Percentiles rank a stretch among this genome's conserved stretches.
Conservation (phyloP, 1,140 invertebrate species). For the Eupristina koningsbergeri region DNA sequence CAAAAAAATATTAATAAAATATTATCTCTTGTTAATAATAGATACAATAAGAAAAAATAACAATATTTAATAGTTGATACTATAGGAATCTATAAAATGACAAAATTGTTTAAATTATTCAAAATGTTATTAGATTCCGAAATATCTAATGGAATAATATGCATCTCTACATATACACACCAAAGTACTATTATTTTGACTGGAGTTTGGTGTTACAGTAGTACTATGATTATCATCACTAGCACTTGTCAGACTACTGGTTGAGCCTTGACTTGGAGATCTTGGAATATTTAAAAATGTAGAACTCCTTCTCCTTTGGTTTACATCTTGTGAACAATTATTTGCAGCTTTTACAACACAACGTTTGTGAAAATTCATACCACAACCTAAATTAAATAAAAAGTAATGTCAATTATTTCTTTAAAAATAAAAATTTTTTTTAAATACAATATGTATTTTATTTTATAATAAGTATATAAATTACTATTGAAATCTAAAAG, state of each 20-base stretch:
- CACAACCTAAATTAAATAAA: constrained; percentile 86
- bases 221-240: constrained; percentile 71
- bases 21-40: not conserved
- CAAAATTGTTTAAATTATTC: not conserved
- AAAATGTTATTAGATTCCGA: constrained; percentile 31
- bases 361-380: constrained; percentile 97
- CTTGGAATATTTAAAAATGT: constrained; percentile 79
- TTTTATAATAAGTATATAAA: not conserved
- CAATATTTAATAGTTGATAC: not conserved
- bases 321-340: constrained; percentile 84
- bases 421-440: not conserved
- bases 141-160: constrained; percentile 14
- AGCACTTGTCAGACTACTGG: constrained; percentile 70
- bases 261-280: constrained; percentile 79
- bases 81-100: too few relatives aligned
- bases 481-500: too few relatives aligned
- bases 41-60: not conserved
- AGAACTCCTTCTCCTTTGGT: constrained; percentile 73
- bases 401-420: not conserved
- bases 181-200: constrained; percentile 70
- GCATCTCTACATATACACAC: constrained; percentile 53
- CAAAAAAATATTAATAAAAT: too few relatives aligned
- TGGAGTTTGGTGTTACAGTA: constrained; percentile 66
- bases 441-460: not conserved
- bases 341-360: constrained; percentile 99